A percentile compares a stretch with the other conserved stretches of the same genome.
Evolutionary conservation across 2,888 invertebrate genomes (phyloP).

Genomic region (Coleophora deauratella): DNA sequence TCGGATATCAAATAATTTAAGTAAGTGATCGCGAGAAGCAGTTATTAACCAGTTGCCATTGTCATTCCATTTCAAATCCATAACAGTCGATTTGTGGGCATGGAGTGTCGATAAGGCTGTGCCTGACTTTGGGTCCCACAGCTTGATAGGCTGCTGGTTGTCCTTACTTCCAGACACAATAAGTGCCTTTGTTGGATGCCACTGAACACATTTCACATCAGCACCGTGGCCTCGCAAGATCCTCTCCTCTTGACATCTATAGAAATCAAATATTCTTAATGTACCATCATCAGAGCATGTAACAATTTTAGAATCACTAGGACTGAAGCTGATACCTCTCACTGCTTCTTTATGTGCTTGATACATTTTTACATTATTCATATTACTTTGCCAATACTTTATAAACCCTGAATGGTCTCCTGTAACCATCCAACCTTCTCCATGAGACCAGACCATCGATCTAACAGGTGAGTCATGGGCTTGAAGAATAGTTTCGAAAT

Average conservation of each 20-base stretch:
- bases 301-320: constrained; percentile 98
- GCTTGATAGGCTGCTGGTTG: constrained; percentile 98
- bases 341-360: constrained; percentile 99
- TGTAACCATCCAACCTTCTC: constrained; percentile 99
- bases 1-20: constrained; percentile 97
- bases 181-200: constrained; percentile 98
- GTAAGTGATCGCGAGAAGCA: constrained; percentile 97
- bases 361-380: constrained; percentile 99
- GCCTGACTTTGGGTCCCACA: constrained; percentile 99
- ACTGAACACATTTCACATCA: constrained; percentile 99
- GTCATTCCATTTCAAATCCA: constrained; percentile 99
- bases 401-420: constrained; percentile 99
- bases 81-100: constrained; percentile 99
- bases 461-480: constrained; percentile 99
- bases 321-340: constrained; percentile 99
- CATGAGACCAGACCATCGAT: constrained; percentile 99
- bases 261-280: constrained; percentile 98
- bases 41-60: constrained; percentile 99
- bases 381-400: constrained; percentile 99
- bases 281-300: constrained; percentile 99
- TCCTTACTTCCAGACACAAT: constrained; percentile 99
- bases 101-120: constrained; percentile 97
- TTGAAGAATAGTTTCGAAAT: constrained; percentile 99
- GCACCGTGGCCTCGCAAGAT: constrained; percentile 96
- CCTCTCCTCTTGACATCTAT: constrained; percentile 95